Evolutionary conservation across 2,113 vertebrate species (phyloP).

Genomic region (Fregata magnificens): DNA sequence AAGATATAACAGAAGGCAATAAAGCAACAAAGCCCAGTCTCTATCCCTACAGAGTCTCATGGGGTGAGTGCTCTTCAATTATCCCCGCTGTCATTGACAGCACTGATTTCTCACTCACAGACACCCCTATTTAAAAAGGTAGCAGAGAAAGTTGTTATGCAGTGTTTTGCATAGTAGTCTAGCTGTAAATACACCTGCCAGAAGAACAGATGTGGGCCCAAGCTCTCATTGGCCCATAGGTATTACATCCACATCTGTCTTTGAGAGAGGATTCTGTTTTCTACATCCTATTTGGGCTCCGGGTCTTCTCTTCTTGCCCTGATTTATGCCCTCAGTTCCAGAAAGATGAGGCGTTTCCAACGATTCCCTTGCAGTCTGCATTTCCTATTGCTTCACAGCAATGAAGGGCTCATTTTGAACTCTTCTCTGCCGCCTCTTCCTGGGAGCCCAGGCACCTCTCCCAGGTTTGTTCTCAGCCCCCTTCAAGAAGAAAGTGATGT

Average conservation of each 20-base stretch:
- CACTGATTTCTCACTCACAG: not conserved
- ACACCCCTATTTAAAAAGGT: not conserved
- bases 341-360: not conserved
- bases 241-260: not conserved
- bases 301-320: not conserved
- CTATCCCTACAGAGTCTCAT: not conserved
- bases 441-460: not conserved
- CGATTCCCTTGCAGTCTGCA: not conserved
- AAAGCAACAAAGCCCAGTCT: not conserved
- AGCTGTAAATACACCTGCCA: not conserved
- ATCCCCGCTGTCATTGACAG: not conserved
- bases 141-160: not conserved
- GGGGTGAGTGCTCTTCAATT: not conserved
- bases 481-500: not conserved
- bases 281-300: not conserved
- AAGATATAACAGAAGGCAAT: not conserved
- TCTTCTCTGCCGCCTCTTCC: not conserved
- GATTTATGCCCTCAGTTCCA: not conserved
- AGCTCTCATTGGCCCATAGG: not conserved
- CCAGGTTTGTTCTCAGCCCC: not conserved
- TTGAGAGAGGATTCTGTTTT: not conserved
- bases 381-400: not conserved
- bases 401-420: not conserved
- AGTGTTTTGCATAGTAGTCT: not conserved
- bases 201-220: not conserved